Percentiles rank a stretch among this genome's conserved stretches.
Conservation (phyloP, 2,797 vertebrate species). For the Masticophis lateralis region DNA sequence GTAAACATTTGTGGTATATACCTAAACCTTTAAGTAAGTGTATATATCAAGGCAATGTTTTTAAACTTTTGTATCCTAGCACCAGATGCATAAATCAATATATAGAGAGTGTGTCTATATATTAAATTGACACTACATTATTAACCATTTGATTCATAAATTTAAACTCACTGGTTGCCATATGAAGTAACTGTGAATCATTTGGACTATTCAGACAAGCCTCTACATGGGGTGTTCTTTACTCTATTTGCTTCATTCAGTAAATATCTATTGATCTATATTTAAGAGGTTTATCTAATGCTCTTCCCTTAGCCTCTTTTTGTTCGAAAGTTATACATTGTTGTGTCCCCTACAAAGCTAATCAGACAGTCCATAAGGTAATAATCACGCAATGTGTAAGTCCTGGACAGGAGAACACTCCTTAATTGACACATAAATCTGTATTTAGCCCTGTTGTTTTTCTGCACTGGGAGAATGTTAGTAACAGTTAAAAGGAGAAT, state of each 20-base stretch:
- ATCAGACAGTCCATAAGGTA: conserved; percentile 16
- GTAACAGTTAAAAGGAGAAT: conserved; percentile 13
- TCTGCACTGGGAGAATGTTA: neutral
- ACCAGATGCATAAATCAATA: neutral
- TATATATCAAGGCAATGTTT: neutral
- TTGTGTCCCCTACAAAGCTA: neutral
- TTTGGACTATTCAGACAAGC: neutral
- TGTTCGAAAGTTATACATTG: neutral
- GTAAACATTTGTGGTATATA: neutral
- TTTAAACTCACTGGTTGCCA: neutral
- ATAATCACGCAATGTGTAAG: neutral
- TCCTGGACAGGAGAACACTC: conserved; percentile 24
- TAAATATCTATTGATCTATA: neutral
- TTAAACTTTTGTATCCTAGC: neutral
- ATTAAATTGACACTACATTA: neutral
- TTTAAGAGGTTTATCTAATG: neutral
- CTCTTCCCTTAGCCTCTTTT: neutral
- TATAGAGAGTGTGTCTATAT: neutral
- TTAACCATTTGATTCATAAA: neutral
- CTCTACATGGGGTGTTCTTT: neutral
- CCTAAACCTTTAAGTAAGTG: neutral
- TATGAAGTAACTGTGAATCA: neutral
- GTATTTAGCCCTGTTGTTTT: conserved; percentile 10
- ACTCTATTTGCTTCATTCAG: conserved; percentile 1
- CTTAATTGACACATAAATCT: conserved; percentile 36